phyloP scores from a whole-genome alignment of 2,797 vertebrate genomes.

The Megaceryle alcyon region DNA sequence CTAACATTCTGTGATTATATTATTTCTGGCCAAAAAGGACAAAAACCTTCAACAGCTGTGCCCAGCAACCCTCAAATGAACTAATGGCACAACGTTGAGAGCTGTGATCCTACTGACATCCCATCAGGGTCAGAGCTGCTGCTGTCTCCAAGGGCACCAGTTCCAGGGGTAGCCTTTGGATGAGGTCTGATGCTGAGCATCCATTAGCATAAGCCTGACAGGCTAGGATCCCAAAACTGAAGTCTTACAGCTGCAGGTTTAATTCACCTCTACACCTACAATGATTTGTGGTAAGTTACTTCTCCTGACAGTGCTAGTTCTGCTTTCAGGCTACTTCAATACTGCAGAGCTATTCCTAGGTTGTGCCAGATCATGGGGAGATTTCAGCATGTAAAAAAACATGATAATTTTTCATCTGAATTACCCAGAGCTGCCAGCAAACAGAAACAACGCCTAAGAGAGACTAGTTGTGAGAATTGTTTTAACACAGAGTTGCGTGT shows the following conservation, averaged over 20 bases:
- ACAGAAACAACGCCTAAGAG: neutral
- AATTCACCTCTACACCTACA: neutral
- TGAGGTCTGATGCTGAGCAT: neutral
- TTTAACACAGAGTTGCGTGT: neutral
- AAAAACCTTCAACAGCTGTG: neutral
- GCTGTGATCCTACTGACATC: neutral
- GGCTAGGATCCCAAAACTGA: neutral
- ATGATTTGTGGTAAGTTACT: neutral
- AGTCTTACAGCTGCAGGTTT: neutral
- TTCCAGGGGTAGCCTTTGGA: neutral
- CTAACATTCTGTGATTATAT: no score
- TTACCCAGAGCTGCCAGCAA: neutral
- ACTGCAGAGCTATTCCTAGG: neutral
- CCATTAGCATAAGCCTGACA: accelerated
- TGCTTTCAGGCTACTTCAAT: neutral
- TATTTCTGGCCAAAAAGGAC: neutral
- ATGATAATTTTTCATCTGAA: neutral
- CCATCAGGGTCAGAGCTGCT: neutral
- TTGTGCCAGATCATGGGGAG: neutral
- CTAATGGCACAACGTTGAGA: neutral
- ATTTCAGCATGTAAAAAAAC: neutral
- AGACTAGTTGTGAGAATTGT: neutral
- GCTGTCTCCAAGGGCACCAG: neutral
- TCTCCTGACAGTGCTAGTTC: accelerated
- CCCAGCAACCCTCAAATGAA: neutral